A percentile compares a stretch with the other conserved stretches of the same genome.
These are phyloP conservation scores for Arrhopalites spinosus DNA, from an alignment of 2,888 invertebrate species.

Conservation along the genomic window DNA sequence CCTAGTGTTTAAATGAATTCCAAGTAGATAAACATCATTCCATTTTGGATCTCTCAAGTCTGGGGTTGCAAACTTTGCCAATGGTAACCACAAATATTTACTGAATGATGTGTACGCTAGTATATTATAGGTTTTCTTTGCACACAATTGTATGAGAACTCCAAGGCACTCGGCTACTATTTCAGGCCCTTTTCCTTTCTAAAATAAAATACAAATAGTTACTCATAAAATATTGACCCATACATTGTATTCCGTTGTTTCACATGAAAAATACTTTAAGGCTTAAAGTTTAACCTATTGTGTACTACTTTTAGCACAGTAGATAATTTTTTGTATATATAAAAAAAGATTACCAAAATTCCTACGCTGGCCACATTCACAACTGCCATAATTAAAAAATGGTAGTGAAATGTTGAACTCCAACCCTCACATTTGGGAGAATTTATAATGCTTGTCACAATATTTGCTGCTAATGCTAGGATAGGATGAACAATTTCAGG, in stretches of 20 bases:
- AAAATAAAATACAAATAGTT: too few relatives aligned
- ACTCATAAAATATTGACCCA: too few relatives aligned
- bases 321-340: too few relatives aligned
- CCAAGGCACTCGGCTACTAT: conserved; percentile 49
- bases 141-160: conserved; percentile 43
- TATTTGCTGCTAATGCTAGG: conserved; percentile 39
- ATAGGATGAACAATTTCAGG: conserved; percentile 39
- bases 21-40: conserved; percentile 48
- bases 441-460: conserved; percentile 41
- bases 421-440: conserved; percentile 43
- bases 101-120: conserved; percentile 42
- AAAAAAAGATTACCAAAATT: conserved; percentile 41
- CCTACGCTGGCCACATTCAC: conserved; percentile 42
- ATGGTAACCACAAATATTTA: conserved; percentile 39
- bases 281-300: too few relatives aligned
- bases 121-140: conserved; percentile 37
- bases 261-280: too few relatives aligned
- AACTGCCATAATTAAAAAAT: conserved; percentile 40
- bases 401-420: conserved; percentile 38
- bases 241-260: too few relatives aligned
- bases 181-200: conserved; percentile 45
- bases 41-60: conserved; percentile 41
- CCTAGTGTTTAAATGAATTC: conserved; percentile 46
- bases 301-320: too few relatives aligned
- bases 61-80: conserved; percentile 40